phyloP scores from a whole-genome alignment of 1,140 invertebrate genomes.

The Caerostris extrusa region DNA sequence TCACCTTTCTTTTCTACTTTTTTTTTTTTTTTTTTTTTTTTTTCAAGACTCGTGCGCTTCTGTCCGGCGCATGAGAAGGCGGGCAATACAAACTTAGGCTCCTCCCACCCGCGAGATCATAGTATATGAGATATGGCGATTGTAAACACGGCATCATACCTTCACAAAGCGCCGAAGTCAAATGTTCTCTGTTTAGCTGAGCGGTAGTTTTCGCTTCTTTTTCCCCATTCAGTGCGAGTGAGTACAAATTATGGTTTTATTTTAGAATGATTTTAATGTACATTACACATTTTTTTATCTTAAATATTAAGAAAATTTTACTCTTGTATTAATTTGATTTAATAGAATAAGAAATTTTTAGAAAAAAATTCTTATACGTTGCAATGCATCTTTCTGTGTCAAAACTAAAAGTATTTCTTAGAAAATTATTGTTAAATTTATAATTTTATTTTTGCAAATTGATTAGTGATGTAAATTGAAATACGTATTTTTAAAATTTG shows the following conservation, averaged over 20 bases:
- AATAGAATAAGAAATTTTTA: no score
- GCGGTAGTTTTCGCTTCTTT: neutral
- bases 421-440: no score
- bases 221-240: neutral
- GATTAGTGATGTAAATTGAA: no score
- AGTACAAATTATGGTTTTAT: neutral
- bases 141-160: constrained; percentile 6
- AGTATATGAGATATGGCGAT: constrained; percentile 31
- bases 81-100: neutral
- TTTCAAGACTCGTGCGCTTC: neutral
- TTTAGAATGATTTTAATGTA: neutral
- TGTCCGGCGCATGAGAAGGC: constrained; percentile 28
- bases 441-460: no score
- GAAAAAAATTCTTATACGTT: no score
- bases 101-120: neutral
- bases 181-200: neutral
- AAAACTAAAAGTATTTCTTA: no score
- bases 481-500: no score
- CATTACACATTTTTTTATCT: no score
- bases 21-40: neutral
- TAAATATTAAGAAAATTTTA: no score
- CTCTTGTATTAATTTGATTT: no score
- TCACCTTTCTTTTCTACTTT: neutral
- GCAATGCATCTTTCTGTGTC: no score
- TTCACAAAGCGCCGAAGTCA: constrained; percentile 7